Evolutionary conservation across 1,140 invertebrate species (phyloP), one percentile per base, ranked within the genome.

Genomic region (Tetraneura akinire): DNA sequence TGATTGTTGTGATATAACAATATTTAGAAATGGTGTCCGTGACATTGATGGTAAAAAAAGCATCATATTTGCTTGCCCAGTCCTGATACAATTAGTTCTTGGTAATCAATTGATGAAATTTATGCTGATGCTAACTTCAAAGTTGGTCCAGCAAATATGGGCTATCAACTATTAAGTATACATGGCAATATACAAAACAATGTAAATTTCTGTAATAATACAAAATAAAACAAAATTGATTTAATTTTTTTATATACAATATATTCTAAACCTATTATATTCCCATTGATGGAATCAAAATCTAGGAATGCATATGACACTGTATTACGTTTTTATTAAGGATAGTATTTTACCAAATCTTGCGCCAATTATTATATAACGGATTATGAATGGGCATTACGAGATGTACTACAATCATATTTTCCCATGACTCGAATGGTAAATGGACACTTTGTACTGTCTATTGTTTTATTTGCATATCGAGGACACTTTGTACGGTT

Each of bases 21-120:
- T 64, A 32, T 64, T 64, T 64, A 64, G 29, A 16, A n/a, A n/a
- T n/a, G n/a, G n/a, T n/a, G n/a, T n/a, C n/a, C n/a, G n/a, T n/a
- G n/a, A n/a, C n/a, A n/a, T 29, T 37, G 64, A 68, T 68, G 37
- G 37, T n/a, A 68, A 68, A 37, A 37, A 32, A 5, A 68, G 64
- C 37, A 42, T 68, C 0, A 42, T 68, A 37, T 45, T 68, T 68
- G 37, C 16, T 10, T 68, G 37, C 9, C 29, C 14, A 37, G 1
- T n/a, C 9, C 21, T 45, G 32, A 23, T 21, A 37, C 29, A 66
- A 18, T 14, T 6, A 16, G 32, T 66, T 37, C 37, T 13, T n/a
- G 18, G 18, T 42, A 45, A 5, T 29, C 5, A 37, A 68, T 68
- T n/a, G 18, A n/a, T 16, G 32, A 68, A n/a, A 4, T 68, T 32